Evolutionary conservation across 2,888 invertebrate genomes (phyloP).

Genomic region (Thelaira solivaga): DNA sequence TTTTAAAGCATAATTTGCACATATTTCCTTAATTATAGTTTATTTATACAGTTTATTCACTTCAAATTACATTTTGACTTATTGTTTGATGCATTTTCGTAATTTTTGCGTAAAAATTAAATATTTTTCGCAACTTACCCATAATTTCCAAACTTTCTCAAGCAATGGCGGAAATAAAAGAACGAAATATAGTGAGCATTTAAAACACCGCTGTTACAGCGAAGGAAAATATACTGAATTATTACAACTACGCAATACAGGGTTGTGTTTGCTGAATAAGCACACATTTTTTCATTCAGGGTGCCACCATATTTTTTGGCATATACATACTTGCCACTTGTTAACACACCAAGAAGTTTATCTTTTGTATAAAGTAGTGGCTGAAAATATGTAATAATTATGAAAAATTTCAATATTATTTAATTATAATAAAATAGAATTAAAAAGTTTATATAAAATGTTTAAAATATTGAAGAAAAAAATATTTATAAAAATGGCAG

Average conservation of each 20-base stretch:
- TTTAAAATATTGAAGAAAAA: no score
- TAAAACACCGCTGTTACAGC: conserved; percentile 56
- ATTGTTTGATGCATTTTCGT: conserved; percentile 25
- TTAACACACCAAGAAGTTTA: no score
- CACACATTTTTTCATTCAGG: no score
- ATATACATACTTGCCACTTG: no score
- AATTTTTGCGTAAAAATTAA: conserved; percentile 37
- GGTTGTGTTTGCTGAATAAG: conserved; percentile 7
- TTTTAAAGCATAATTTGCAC: background rate
- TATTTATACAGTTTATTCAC: background rate
- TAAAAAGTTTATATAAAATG: no score
- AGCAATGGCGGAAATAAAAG: conserved; percentile 78
- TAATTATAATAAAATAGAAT: no score
- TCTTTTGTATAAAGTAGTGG: no score
- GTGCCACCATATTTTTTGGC: no score
- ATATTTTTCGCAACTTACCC: conserved; percentile 71
- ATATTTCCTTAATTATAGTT: background rate
- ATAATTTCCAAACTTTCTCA: conserved; percentile 76
- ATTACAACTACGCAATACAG: conserved; percentile 22
- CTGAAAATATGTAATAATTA: no score
- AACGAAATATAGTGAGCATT: conserved; percentile 68
- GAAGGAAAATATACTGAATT: background rate
- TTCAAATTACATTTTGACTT: conserved; percentile 26
- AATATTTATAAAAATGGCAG: no score
- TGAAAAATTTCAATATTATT: no score